Percentiles rank a stretch among this genome's conserved stretches.
Evolutionary conservation across 2,888 invertebrate genomes (phyloP).

Genomic region (Drymonia ruficornis): DNA sequence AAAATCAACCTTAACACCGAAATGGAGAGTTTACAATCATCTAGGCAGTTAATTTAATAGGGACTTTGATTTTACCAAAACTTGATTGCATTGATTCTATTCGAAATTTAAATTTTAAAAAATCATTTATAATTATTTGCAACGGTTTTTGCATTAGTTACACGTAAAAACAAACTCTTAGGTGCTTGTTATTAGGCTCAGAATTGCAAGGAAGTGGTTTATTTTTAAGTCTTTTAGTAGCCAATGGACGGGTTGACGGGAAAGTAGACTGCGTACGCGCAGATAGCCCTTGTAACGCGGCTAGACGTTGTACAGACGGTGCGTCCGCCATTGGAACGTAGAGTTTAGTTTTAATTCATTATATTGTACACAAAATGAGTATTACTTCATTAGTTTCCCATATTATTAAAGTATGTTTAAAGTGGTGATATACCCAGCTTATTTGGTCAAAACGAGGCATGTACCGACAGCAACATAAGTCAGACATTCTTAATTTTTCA

Average conservation of each 20-base stretch:
- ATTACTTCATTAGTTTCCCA: too few species aligned
- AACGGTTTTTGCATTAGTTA: slow-evolving; percentile 16
- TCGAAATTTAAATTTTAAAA: slow-evolving; percentile 28
- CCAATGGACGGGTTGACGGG: slow-evolving; percentile 35
- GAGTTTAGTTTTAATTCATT: slow-evolving; percentile 1
- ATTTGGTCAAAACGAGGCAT: too few species aligned
- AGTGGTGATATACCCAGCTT: too few species aligned
- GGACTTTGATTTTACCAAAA: too few species aligned
- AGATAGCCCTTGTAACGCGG: slow-evolving; percentile 57
- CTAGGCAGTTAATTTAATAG: background rate
- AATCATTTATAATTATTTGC: slow-evolving; percentile 7
- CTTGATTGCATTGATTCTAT: slow-evolving; percentile 16
- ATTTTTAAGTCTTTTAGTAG: slow-evolving; percentile 11
- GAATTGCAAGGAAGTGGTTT: background rate
- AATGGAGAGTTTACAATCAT: background rate
- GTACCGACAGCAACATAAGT: too few species aligned
- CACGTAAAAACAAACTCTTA: slow-evolving; percentile 7
- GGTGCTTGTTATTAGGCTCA: background rate
- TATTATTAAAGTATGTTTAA: too few species aligned
- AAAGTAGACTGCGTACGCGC: slow-evolving; percentile 60
- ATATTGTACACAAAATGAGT: background rate
- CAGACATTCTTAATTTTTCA: too few species aligned
- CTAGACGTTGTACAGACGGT: slow-evolving; percentile 72
- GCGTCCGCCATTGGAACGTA: slow-evolving; percentile 39
- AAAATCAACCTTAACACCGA: slow-evolving; percentile 13